Evolutionary conservation across 2,888 invertebrate genomes (phyloP), one percentile per base, ranked within the genome.

Genomic region (Amiota communis): DNA sequence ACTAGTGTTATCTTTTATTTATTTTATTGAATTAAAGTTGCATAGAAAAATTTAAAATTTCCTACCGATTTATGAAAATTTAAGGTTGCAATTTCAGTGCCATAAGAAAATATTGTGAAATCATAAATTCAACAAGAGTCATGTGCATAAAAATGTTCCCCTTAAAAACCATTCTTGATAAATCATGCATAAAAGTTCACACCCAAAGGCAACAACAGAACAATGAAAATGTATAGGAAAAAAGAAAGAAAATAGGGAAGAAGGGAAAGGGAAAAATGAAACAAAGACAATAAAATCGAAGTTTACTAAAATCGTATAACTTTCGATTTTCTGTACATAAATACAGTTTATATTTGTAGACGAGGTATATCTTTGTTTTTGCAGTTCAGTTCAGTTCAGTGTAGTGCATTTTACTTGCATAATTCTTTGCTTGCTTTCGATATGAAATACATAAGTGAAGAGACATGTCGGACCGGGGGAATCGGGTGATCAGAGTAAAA

Each of bases 321-420:
- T 68, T 68, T 68, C 67, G 67, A 68, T 68, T 68, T 68, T 68
- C 67, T 68, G 46, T 68, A 23, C 23, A 68, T 51, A 68, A 49
- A 36, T 36, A 36, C 6, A 36, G 36, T 36, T 36, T 36, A 36
- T 36, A 36, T 36, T 36, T 36, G 36, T 36, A 36, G 8, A 36
- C 36, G 36, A 6, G 36, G 36, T 36, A 6, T 36, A 36, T 36
- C 36, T 36, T 36, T 49, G 15, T 65, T 53, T 53, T 15, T 53
- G 53, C 12, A 15, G 53, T 53, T 13, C 53, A 15, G n/a, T 36
- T 36, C 36, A 36, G 36, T 36, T 36, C 36, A 36, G 8, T 36
- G 36, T 36, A 36, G 36, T 65, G 65, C 49, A 63, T n/a, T 36
- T n/a, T 8, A 12, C 46, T 11, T 63, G 23, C 63, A 63, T 13